Evolutionary conservation across 1,140 invertebrate genomes (phyloP).

Genomic region (Pseudomyrmex gracilis): DNA sequence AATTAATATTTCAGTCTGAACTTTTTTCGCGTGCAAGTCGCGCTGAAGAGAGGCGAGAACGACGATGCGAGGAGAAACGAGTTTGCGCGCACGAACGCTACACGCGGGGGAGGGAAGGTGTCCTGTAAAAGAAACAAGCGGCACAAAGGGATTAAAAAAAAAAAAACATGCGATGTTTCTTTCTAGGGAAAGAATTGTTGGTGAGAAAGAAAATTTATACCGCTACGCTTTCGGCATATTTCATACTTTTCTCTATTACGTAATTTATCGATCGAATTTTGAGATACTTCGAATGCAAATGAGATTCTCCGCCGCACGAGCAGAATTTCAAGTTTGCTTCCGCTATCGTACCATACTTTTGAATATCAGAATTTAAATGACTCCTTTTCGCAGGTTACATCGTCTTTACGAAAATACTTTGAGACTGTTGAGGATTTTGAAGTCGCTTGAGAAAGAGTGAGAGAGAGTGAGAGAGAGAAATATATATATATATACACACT

Average conservation of each 20-base stretch:
- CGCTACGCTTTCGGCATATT: neutral
- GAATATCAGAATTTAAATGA: slow-evolving; percentile 18
- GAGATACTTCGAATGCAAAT: slow-evolving; percentile 28
- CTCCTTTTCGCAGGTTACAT: neutral
- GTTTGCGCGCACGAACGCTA: slow-evolving; percentile 28
- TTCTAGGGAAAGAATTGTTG: slow-evolving; percentile 17
- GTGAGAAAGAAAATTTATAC: slow-evolving; percentile 37
- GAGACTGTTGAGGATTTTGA: neutral
- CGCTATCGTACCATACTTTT: neutral
- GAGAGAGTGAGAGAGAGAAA: too few relatives aligned
- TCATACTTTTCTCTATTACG: neutral
- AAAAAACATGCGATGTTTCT: neutral
- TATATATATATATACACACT: too few relatives aligned
- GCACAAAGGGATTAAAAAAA: too few relatives aligned
- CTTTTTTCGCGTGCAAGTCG: slow-evolving; percentile 65
- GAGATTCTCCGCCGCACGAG: neutral
- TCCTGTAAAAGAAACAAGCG: slow-evolving; percentile 32
- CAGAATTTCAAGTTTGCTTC: neutral
- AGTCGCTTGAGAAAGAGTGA: neutral
- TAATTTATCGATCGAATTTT: slow-evolving; percentile 1
- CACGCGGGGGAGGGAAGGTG: too few relatives aligned
- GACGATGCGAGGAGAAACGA: slow-evolving; percentile 30
- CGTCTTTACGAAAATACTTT: neutral
- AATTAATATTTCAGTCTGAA: slow-evolving; percentile 83
- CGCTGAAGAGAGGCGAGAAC: slow-evolving; percentile 52